Conservation (phyloP, 2,797 vertebrate genomes). For the Amniataba percoides region DNA sequence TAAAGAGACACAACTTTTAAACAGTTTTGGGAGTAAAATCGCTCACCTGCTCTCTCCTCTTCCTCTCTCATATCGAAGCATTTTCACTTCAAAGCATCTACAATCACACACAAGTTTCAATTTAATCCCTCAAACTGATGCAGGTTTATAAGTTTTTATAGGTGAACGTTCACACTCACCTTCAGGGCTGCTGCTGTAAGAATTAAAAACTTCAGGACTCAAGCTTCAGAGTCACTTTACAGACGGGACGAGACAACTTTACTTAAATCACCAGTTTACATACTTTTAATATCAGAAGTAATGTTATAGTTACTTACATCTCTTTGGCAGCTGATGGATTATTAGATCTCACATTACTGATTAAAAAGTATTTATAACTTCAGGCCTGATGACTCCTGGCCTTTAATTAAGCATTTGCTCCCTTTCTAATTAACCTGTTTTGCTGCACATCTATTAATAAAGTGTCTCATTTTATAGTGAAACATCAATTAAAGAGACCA, state of each 20-base stretch:
- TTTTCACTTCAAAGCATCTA: background rate
- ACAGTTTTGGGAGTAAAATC: too few relatives aligned
- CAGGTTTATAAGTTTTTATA: background rate
- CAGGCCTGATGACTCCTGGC: background rate
- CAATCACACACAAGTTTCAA: background rate
- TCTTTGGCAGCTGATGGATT: background rate
- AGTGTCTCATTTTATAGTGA: background rate
- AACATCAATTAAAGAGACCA: background rate
- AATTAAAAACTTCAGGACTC: too few relatives aligned
- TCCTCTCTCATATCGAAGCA: background rate
- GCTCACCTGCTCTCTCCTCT: background rate
- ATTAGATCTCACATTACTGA: background rate
- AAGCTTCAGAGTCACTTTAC: too few relatives aligned
- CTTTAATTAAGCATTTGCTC: background rate
- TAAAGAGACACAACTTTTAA: too few relatives aligned
- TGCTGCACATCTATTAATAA: background rate
- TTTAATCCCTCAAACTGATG: background rate
- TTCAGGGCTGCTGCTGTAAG: background rate
- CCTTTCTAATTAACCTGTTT: background rate
- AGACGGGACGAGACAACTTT: too few relatives aligned
- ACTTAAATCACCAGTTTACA: too few relatives aligned
- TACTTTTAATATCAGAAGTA: background rate
- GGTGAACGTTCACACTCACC: background rate
- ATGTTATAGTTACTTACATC: background rate
- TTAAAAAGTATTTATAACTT: background rate